Conservation (phyloP, 2,888 invertebrate species). For the Prosapia bicincta region DNA sequence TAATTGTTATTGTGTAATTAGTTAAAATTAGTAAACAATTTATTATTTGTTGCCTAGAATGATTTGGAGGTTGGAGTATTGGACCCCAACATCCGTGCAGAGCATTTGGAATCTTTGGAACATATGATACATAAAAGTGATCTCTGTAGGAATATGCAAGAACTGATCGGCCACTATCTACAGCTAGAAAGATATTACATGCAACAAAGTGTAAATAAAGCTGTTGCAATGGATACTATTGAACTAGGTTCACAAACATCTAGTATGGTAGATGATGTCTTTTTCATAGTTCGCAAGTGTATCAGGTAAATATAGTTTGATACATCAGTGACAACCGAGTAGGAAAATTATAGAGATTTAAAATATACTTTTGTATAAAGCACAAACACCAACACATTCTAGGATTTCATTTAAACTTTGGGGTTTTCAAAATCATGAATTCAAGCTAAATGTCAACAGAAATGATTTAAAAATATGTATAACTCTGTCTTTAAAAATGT, state of each 20-base stretch:
- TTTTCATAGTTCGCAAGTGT: slow-evolving; percentile 95
- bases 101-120: slow-evolving; percentile 47
- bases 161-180: slow-evolving; percentile 82
- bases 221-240: slow-evolving; percentile 72
- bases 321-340: no score
- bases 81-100: slow-evolving; percentile 45
- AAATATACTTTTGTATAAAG: no score
- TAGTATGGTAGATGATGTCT: slow-evolving; percentile 95
- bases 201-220: slow-evolving; percentile 92
- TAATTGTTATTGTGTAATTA: no score
- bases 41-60: slow-evolving; percentile 47
- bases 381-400: no score
- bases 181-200: slow-evolving; percentile 92
- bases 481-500: no score
- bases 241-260: slow-evolving; percentile 75
- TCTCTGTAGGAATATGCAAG: slow-evolving; percentile 73
- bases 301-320: slow-evolving; percentile 59
- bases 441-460: no score
- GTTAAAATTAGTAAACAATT: no score
- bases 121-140: slow-evolving; percentile 31
- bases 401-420: no score
- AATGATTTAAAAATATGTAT: no score
- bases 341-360: no score
- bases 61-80: slow-evolving; percentile 60
- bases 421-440: no score